Evolutionary conservation across 2,888 invertebrate genomes (phyloP).

Genomic region (Apotomis capreana): DNA sequence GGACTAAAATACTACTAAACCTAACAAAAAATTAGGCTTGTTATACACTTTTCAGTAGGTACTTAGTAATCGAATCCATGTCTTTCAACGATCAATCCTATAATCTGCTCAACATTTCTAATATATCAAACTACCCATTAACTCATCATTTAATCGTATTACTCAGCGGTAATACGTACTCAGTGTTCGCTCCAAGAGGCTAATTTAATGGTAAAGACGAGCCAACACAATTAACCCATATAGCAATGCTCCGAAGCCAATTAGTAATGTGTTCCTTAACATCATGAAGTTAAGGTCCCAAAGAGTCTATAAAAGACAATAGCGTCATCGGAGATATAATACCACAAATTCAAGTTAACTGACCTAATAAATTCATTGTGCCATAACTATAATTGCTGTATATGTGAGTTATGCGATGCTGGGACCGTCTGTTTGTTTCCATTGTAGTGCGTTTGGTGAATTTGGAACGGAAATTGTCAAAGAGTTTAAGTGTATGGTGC

Average conservation of each 20-base stretch:
- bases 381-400: slow-evolving; percentile 70
- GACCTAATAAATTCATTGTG: slow-evolving; percentile 79
- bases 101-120: slow-evolving; percentile 10
- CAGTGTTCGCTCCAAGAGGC: slow-evolving; percentile 32
- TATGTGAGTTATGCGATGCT: slow-evolving; percentile 68
- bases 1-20: no score
- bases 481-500: slow-evolving; percentile 8
- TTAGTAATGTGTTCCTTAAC: slow-evolving; percentile 32
- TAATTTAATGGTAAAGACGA: slow-evolving; percentile 42
- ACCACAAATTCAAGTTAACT: slow-evolving; percentile 76
- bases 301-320: slow-evolving; percentile 51
- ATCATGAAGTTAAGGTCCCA: slow-evolving; percentile 33
- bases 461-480: slow-evolving; percentile 17
- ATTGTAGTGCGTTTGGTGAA: slow-evolving; percentile 48
- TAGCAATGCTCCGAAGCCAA: slow-evolving; percentile 35
- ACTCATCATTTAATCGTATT: slow-evolving; percentile 36
- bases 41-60: no score
- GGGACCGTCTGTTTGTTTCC: slow-evolving; percentile 53
- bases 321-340: slow-evolving; percentile 55
- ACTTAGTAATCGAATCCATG: neutral
- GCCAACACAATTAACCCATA: slow-evolving; percentile 42
- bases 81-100: neutral
- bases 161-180: slow-evolving; percentile 35
- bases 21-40: no score
- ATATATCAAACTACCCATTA: slow-evolving; percentile 29